A percentile compares a stretch with the other conserved stretches of the same genome.
These are phyloP conservation scores for Cherax destructor DNA, from an alignment of 1,140 invertebrate species.

Conservation along the genomic window DNA sequence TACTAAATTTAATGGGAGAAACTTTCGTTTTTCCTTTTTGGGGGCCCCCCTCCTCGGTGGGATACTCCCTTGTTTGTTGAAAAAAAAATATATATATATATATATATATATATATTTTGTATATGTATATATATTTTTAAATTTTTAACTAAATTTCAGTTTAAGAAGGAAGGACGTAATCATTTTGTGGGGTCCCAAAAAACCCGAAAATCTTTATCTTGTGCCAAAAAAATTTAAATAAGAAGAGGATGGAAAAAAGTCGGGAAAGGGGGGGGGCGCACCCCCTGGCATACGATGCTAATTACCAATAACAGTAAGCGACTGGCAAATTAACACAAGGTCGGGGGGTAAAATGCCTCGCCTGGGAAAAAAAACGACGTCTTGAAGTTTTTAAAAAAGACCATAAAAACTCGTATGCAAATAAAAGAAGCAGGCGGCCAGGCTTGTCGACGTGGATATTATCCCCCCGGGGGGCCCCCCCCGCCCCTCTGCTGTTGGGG, in stretches of 20 bases:
- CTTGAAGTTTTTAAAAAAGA: constrained; percentile 38
- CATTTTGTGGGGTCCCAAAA: background rate
- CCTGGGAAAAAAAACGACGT: background rate
- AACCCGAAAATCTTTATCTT: constrained; percentile 12
- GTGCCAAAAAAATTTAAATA: constrained; percentile 28
- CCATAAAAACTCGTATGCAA: constrained; percentile 56
- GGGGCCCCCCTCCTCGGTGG: no score
- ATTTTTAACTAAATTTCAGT: no score
- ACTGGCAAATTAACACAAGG: constrained; percentile 64
- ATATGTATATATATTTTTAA: no score
- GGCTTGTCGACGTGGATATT: constrained; percentile 53
- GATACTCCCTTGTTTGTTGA: no score
- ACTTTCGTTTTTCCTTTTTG: no score
- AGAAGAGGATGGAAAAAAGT: background rate
- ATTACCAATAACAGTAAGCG: constrained; percentile 66
- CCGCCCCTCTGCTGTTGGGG: background rate
- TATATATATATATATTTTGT: no score
- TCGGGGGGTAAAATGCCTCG: constrained; percentile 34
- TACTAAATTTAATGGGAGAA: no score
- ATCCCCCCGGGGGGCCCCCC: constrained; percentile 38
- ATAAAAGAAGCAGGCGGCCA: constrained; percentile 48
- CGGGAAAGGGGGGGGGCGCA: background rate
- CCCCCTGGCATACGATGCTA: constrained; percentile 5
- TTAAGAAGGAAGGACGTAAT: background rate
- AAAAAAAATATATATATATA: no score